A percentile compares a stretch with the other conserved stretches of the same genome.
phyloP scores from a whole-genome alignment of 2,888 invertebrate species.

The Nezara viridula region DNA sequence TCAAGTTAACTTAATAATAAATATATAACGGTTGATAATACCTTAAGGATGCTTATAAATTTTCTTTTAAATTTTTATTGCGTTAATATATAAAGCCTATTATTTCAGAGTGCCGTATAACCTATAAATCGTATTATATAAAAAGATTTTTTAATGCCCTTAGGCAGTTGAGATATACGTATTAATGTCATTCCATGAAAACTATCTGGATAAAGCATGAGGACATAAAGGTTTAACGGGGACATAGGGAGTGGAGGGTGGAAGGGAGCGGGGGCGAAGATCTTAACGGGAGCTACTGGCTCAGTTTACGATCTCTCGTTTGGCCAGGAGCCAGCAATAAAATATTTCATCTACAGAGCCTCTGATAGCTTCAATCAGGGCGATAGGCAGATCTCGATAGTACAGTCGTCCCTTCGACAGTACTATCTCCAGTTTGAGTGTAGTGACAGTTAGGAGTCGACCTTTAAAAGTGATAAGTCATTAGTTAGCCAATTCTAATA shows the following conservation, averaged over 20 bases:
- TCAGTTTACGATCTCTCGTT: slow-evolving; percentile 1
- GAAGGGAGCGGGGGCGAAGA: neutral
- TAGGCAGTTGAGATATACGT: neutral
- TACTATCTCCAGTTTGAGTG: neutral
- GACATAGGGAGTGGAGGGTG: neutral
- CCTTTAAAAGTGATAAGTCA: neutral
- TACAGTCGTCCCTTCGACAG: neutral
- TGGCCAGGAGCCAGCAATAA: neutral
- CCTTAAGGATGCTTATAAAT: no score
- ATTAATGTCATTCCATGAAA: neutral
- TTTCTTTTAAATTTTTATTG: no score
- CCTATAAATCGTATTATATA: neutral
- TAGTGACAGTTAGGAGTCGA: neutral
- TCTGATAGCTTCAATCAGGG: neutral
- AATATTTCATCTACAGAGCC: neutral
- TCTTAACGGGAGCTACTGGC: neutral
- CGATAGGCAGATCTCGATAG: neutral
- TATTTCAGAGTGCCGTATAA: neutral
- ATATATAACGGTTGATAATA: no score
- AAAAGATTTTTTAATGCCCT: neutral
- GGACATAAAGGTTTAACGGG: neutral
- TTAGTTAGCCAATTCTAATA: neutral
- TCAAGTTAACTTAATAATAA: no score
- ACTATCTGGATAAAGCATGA: neutral
- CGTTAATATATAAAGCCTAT: no score